These are phyloP conservation scores for Psittacula derbiana DNA, from an alignment of 2,797 vertebrate genomes.

Conservation along the genomic window DNA sequence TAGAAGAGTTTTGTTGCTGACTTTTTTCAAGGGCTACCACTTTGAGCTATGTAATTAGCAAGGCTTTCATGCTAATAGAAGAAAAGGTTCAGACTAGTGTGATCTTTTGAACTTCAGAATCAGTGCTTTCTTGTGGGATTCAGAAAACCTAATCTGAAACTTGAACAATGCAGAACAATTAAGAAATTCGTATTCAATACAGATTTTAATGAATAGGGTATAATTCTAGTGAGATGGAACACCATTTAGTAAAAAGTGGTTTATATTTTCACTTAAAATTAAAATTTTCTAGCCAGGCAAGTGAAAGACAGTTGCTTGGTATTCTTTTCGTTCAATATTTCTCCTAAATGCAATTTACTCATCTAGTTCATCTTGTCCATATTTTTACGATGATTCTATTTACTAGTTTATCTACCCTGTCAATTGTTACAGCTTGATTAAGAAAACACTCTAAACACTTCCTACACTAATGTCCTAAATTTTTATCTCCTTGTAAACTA, in stretches of 20 bases:
- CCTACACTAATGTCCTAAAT: neutral
- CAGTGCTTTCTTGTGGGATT: neutral
- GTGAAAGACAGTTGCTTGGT: neutral
- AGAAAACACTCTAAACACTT: neutral
- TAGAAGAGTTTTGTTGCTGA: neutral
- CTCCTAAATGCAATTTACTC: neutral
- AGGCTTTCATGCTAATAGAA: neutral
- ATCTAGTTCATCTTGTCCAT: neutral
- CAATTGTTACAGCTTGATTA: neutral
- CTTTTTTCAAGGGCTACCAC: neutral
- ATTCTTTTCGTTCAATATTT: neutral
- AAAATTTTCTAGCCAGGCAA: neutral
- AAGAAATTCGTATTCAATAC: neutral
- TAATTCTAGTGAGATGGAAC: neutral
- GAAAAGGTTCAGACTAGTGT: neutral
- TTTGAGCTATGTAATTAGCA: neutral
- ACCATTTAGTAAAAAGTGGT: neutral
- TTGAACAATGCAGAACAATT: neutral
- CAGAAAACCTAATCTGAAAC: neutral
- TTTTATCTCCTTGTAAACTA: neutral
- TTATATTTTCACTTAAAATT: neutral
- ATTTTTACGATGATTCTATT: neutral
- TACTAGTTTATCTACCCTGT: neutral
- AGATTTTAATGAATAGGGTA: neutral
- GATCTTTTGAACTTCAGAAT: neutral